Evolutionary conservation across 1,140 invertebrate species (phyloP), one percentile per base, ranked within the genome.

Genomic region (Zeugodacus cucurbitae): DNA sequence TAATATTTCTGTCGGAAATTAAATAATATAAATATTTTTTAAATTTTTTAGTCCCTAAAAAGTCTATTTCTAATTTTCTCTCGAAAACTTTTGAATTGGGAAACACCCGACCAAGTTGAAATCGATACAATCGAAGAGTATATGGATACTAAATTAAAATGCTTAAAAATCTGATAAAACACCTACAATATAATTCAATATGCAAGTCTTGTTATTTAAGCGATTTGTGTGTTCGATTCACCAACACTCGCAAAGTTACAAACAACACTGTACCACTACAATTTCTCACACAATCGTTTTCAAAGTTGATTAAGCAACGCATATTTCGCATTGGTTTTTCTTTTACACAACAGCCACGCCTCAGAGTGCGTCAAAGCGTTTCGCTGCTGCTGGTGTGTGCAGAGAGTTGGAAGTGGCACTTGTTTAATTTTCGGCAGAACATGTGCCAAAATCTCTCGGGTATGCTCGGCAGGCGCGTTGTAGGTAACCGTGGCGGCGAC

Each of bases 361-460:
- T 32, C 32, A 32, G 32, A 37, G 6, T 6, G 34, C 67, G 34
- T 22, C 32, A 74, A 74, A 37, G 67, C 67, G 41, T 48, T 48
- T 14, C 7, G 8, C 3, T 20, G 8, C 3, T 20, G 41, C 41
- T n/a, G 22, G 20, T 82, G 26, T 17, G 74, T 70, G 64, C 29
- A 26, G 67, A n/a, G 34, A n/a, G 74, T 32, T 34, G 32, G 74
- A 54, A 48, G 67, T 82, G 74, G 41, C 44, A 82, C 41, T 82
- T 48, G 74, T 54, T 82, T 82, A 82, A 82, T 82, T 82, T 82
- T 82, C 74, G 74, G 74, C 44, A 82, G 74, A 82, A 82, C n/a
- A 82, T 82, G 74, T 22, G 41, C 22, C n/a, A 48, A 82, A 54
- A 48, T 82, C 74, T 82, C 74, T 82, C 44, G 74, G 41, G 74